These are phyloP conservation scores for Agonopterix subpropinquella DNA, from an alignment of 2,888 invertebrate genomes.

Conservation along the genomic window DNA sequence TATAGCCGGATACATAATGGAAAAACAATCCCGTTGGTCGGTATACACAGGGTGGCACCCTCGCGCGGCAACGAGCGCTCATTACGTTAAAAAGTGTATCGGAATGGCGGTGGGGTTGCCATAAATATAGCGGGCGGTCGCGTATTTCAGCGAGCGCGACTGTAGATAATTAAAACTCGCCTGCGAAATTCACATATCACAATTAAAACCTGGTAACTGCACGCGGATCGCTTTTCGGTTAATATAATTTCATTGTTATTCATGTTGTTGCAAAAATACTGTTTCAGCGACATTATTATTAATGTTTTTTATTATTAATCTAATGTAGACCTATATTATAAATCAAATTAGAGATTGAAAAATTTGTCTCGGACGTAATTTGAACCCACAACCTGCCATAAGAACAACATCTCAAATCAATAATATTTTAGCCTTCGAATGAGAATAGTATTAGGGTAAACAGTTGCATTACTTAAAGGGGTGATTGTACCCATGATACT, in stretches of 20 bases:
- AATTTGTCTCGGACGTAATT: no score
- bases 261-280: no score
- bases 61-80: constrained; percentile 51
- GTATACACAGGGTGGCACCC: constrained; percentile 32
- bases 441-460: no score
- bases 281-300: no score
- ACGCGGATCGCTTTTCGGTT: constrained; percentile 48
- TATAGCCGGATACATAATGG: constrained; percentile 15
- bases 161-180: constrained; percentile 76
- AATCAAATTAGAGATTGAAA: no score
- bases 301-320: no score
- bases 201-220: constrained; percentile 67
- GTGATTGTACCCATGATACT: no score
- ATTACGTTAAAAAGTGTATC: constrained; percentile 76
- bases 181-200: constrained; percentile 73
- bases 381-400: no score
- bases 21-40: constrained; percentile 30
- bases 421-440: no score
- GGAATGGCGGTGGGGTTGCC: constrained; percentile 60
- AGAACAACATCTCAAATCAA: no score
- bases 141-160: constrained; percentile 71
- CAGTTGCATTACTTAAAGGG: no score
- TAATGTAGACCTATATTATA: no score
- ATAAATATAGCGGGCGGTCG: constrained; percentile 76
- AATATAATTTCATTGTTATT: constrained; percentile 28